These are phyloP conservation scores for Pachyseris speciosa DNA, from an alignment of 64 coral and sea anemone genomes.

Conservation along the genomic window DNA sequence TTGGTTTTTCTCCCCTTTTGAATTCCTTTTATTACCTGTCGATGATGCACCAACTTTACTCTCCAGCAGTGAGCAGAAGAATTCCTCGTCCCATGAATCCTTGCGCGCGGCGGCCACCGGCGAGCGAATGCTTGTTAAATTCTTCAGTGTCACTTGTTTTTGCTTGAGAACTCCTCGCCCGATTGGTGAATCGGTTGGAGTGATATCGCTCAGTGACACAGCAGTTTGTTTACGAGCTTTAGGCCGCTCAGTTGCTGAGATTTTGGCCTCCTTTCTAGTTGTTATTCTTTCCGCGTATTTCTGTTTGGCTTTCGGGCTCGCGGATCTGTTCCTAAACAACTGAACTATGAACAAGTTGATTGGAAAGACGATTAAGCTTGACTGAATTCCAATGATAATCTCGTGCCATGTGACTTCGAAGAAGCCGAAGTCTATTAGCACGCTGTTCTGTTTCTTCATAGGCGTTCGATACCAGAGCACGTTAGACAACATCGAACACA, in stretches of 20 bases:
- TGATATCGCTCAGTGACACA: conserved; percentile 23
- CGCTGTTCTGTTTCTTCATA: conserved; percentile 65
- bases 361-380: conserved; percentile 95
- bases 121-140: not conserved
- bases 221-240: not conserved
- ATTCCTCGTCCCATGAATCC: conserved; percentile 48
- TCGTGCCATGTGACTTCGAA: conserved; percentile 87
- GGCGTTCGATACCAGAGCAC: conserved; percentile 83
- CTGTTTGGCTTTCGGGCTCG: conserved; percentile 69
- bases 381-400: conserved; percentile 88
- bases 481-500: conserved; percentile 91
- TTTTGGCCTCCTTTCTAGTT: conserved; percentile 10
- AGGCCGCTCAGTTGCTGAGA: not conserved
- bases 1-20: not conserved
- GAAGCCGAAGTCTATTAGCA: conserved; percentile 78
- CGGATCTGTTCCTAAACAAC: conserved; percentile 79
- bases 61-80: conserved; percentile 33
- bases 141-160: conserved; percentile 7
- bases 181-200: not conserved
- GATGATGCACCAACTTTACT: conserved; percentile 6
- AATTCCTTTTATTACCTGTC: not conserved
- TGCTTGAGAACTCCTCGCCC: not conserved
- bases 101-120: not conserved
- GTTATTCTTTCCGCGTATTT: conserved; percentile 49
- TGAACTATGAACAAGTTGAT: conserved; percentile 92